These are phyloP conservation scores for Eupithecia inturbata DNA, from an alignment of 2,888 invertebrate genomes.

Conservation along the genomic window DNA sequence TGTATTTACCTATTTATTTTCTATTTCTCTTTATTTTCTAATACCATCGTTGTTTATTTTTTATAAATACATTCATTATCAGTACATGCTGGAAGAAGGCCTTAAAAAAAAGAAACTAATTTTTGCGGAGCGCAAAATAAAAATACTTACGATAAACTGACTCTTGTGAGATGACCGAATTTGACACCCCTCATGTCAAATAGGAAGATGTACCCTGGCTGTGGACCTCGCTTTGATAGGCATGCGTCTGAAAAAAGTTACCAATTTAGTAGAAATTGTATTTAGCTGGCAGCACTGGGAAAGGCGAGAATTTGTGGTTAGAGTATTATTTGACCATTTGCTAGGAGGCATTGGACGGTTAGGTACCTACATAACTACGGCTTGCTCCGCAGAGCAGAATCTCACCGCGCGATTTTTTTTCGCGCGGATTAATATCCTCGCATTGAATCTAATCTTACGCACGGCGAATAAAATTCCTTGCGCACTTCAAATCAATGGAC, in stretches of 20 bases:
- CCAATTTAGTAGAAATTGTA: constrained; percentile 24
- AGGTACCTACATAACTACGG: too few relatives aligned
- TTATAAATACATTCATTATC: background rate
- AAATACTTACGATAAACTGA: constrained; percentile 81
- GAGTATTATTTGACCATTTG: background rate
- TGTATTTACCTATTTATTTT: background rate
- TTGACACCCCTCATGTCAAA: constrained; percentile 88
- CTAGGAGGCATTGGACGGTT: too few relatives aligned
- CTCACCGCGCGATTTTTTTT: too few relatives aligned
- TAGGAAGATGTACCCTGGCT: constrained; percentile 86
- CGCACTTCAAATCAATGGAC: too few relatives aligned
- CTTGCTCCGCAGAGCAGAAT: too few relatives aligned
- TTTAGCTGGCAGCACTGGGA: constrained; percentile 17
- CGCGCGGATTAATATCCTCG: too few relatives aligned
- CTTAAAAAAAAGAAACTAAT: background rate
- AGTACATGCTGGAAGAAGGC: background rate
- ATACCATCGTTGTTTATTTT: background rate
- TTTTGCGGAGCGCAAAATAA: background rate
- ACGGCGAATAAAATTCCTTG: too few relatives aligned
- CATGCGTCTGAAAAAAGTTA: constrained; percentile 79
- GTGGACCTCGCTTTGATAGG: constrained; percentile 84
- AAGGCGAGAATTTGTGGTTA: background rate
- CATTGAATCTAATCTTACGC: too few relatives aligned
- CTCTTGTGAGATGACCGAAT: constrained; percentile 84
- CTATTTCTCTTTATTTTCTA: background rate